Percentiles rank a stretch among this genome's conserved stretches.
These are phyloP conservation scores for Molossus alvarezi DNA, from an alignment of 2,797 vertebrate species.

Conservation along the genomic window DNA sequence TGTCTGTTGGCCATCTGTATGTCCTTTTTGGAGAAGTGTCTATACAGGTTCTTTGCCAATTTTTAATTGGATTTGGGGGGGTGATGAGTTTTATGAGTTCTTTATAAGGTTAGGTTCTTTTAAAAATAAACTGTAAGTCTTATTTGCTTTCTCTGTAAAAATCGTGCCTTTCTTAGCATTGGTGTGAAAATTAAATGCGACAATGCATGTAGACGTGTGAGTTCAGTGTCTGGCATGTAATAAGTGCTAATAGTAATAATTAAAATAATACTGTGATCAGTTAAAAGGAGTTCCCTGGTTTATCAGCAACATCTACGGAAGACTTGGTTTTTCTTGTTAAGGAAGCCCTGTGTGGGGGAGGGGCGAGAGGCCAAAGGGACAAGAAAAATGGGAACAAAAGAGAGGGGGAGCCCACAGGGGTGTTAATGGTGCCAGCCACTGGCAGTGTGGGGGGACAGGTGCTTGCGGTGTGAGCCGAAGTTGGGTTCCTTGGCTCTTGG, in stretches of 20 bases:
- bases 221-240: not conserved
- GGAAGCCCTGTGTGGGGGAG: not conserved
- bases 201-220: not conserved
- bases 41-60: not conserved
- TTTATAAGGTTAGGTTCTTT: not conserved
- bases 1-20: not conserved
- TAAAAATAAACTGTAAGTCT: not conserved
- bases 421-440: not conserved
- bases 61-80: not conserved
- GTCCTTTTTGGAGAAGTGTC: not conserved
- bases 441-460: rapidly evolving
- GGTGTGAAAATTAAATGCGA: constrained; percentile 27
- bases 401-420: not conserved
- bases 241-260: not conserved
- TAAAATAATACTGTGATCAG: not conserved
- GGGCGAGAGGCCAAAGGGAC: not conserved
- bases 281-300: not conserved
- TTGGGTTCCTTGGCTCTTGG: no score
- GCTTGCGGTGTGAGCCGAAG: rapidly evolving
- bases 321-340: not conserved
- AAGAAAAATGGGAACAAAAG: not conserved
- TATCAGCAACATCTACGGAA: not conserved
- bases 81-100: not conserved
- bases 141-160: not conserved
- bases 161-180: not conserved